Base-by-base conservation (phyloP, 1,140 invertebrate species). In the Panulirus ornatus region DNA sequence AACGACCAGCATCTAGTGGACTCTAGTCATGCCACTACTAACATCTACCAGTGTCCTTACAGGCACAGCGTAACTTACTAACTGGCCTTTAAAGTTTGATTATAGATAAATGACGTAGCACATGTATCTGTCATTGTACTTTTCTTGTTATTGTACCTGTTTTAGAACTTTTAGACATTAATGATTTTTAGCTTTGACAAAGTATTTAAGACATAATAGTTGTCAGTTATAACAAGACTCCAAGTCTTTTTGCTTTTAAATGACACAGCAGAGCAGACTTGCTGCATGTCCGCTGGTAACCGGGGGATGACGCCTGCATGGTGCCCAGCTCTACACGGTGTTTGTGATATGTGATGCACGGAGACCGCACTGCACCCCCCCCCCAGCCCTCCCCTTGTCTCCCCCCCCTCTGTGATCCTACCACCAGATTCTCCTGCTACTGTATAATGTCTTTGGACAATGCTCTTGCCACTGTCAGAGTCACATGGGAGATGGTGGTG, bases 211-310 rank as follows among this genome's bases (percentile, higher is more conserved):
- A 91, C 85, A 83, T 51, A 91, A 88, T 91, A 85, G 81, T 87
- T 83, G 78, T 91, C 79, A 83, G 82, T 88, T 86, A 54, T 90
- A 90, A 84, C 82, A 73, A 85, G 83, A 85, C 51, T 75, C 73
- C 71, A 90, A 85, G 88, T 84, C 88, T 90, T 78, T 90, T 90
- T 89, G 87, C 82, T 84, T 90, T 84, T 81, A 85, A 91, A 88
- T 73, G 85, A 91, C 85, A 88, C 84, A 76, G 91, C 91, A 91
- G 91, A 91, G 91, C 91, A 87, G 85, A 91, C 84, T 88, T 91
- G 91, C 91, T 91, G 91, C 91, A 91, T 91, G 91, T 88, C 66
- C 85, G 91, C 91, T 88, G 91, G 85, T 88, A 87, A 91, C 91
- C 79, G 91, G 85, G 91, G 91, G 85, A 83, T 63, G 84, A 71